phyloP scores from a whole-genome alignment of 2,888 invertebrate genomes.

The Danaus chrysippus region DNA sequence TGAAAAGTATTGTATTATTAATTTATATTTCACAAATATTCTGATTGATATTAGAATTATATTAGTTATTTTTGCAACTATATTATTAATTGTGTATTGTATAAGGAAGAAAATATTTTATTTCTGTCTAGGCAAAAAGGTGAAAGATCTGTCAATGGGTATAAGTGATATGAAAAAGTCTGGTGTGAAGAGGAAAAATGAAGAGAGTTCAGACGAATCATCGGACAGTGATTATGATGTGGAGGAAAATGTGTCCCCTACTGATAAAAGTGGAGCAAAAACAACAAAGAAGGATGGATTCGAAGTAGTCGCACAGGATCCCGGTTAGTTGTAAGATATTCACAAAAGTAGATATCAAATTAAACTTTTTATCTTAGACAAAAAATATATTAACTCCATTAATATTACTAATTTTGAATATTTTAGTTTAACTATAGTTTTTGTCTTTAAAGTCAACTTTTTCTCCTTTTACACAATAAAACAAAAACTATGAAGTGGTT shows the following conservation, averaged over 20 bases:
- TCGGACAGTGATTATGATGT: constrained; percentile 74
- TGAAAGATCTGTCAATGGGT: constrained; percentile 42
- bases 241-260: constrained; percentile 52
- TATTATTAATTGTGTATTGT: neutral
- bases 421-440: too few species aligned
- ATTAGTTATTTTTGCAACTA: too few species aligned
- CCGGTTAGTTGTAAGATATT: constrained; percentile 55
- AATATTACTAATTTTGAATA: neutral
- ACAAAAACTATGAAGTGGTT: too few species aligned
- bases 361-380: too few species aligned
- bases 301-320: constrained; percentile 82
- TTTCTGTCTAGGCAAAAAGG: constrained; percentile 52
- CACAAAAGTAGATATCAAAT: neutral
- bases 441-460: too few species aligned
- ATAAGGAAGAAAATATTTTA: neutral
- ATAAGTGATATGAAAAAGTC: constrained; percentile 31
- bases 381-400: neutral
- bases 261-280: constrained; percentile 45
- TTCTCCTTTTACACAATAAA: too few species aligned
- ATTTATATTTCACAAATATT: too few species aligned
- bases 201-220: constrained; percentile 66
- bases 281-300: constrained; percentile 79
- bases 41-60: too few species aligned
- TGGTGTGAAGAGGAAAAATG: constrained; percentile 50
- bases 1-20: too few species aligned